Percentiles rank a stretch among this genome's conserved stretches.
phyloP scores from a whole-genome alignment of 1,140 invertebrate species.

The Papilio glaucus region DNA sequence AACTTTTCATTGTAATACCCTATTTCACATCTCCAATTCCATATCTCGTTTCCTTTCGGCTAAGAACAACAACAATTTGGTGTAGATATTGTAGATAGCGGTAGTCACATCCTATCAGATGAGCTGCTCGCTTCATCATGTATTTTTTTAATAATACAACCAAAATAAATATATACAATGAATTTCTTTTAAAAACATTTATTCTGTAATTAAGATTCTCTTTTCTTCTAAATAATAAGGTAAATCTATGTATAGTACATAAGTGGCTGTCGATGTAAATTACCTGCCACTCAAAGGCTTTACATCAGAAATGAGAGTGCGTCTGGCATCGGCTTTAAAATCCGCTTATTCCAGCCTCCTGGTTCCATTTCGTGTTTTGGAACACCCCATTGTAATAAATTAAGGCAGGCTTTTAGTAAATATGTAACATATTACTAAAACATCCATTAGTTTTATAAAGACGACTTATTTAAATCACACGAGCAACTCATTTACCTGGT shows the following conservation, averaged over 20 bases:
- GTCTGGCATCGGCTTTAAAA: constrained; percentile 12
- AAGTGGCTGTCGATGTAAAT: constrained; percentile 10
- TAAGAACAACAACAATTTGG: too few relatives aligned
- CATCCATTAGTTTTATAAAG: too few relatives aligned
- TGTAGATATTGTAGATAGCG: too few relatives aligned
- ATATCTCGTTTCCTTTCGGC: too few relatives aligned
- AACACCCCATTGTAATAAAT: neutral
- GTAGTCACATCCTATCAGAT: too few relatives aligned
- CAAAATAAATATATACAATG: too few relatives aligned
- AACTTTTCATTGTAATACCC: too few relatives aligned
- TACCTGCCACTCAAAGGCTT: constrained; percentile 24
- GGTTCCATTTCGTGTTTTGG: neutral
- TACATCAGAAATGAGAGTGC: constrained; percentile 22
- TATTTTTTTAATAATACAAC: too few relatives aligned
- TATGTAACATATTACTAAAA: neutral
- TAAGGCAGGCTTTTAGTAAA: neutral
- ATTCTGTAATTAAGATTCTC: neutral
- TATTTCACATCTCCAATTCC: too few relatives aligned
- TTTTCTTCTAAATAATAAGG: neutral
- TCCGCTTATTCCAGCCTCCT: neutral
- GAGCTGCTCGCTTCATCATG: too few relatives aligned
- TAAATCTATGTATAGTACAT: neutral
- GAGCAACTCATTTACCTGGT: too few relatives aligned
- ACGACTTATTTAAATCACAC: too few relatives aligned
- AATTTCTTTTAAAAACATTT: neutral